phyloP scores from a whole-genome alignment of 2,113 vertebrate genomes.

The Caranx melampygus region DNA sequence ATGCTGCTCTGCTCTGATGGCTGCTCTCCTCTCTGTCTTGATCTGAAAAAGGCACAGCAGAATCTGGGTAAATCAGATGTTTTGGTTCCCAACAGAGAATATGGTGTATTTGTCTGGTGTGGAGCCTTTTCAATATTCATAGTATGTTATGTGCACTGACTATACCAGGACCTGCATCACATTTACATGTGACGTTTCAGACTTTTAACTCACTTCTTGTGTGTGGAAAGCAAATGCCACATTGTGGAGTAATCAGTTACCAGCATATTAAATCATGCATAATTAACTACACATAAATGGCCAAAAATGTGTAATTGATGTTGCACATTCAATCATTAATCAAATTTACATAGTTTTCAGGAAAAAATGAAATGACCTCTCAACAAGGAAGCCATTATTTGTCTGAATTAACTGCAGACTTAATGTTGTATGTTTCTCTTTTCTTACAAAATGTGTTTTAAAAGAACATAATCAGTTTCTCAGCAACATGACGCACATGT shows the following conservation, averaged over 20 bases:
- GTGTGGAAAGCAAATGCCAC: slow-evolving; percentile 8
- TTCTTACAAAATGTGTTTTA: not conserved
- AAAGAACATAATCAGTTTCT: not conserved
- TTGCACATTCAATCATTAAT: not conserved
- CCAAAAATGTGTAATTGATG: not conserved
- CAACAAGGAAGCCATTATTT: not conserved
- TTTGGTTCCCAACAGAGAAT: not conserved
- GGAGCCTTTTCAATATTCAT: not conserved
- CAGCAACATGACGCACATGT: not conserved
- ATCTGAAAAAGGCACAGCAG: slow-evolving; percentile 55
- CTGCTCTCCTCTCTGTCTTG: slow-evolving; percentile 45
- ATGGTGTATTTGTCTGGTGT: not conserved
- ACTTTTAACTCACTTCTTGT: not conserved
- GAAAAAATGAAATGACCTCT: not conserved
- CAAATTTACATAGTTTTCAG: not conserved
- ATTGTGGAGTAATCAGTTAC: slow-evolving; percentile 22
- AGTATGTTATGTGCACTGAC: not conserved
- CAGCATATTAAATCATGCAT: slow-evolving; percentile 11
- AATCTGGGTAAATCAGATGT: slow-evolving; percentile 35
- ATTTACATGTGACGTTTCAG: not conserved
- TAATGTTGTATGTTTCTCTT: not conserved
- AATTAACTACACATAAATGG: slow-evolving; percentile 1
- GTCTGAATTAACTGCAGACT: not conserved
- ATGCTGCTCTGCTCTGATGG: slow-evolving; percentile 31
- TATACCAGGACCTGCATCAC: not conserved